Evolutionary conservation across 2,888 invertebrate genomes (phyloP), one percentile per base, ranked within the genome.

Genomic region (Diarsia dahlii): DNA sequence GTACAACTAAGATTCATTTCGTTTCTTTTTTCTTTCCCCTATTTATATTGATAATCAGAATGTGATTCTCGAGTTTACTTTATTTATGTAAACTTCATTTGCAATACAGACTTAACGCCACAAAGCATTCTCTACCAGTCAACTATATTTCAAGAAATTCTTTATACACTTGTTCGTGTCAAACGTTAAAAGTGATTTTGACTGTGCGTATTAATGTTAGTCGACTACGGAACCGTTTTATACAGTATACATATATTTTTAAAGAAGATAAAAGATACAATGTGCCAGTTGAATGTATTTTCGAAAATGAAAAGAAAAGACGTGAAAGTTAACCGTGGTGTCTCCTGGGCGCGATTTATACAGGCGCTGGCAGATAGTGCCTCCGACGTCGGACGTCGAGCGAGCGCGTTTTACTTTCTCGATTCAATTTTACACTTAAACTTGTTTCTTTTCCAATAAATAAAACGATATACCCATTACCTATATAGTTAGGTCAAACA

Each of bases 311-410:
- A 64, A 64, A 58, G 50, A 58, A 64, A 52, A 54, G 46, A 76
- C 28, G 68, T 82, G 58, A 69, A 82, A 76, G 54, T 76, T 65
- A 68, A 69, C n/a, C 28, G 13, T 39, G 28, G 50, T 23, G 82
- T 79, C 79, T 82, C 79, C 20, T 12, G 77, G 76, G 82, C 48
- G 52, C 64, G 46, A 69, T 79, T 76, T 76, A 68, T 54, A 9
- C 58, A 45, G 23, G 13, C 48, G 58, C 52, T 34, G 48, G 66
- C 54, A 46, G 52, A 15, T 58, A 76, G 20, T 50, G 56, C 28
- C 62, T 56, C 62, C 52, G 72, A n/a, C 54, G 54, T 54, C 18
- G 12, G 64, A 15, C n/a, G 12, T 62, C 28, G 28, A 45, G n/a
- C 52, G 48, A 50, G 20, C 68, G 76, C 76, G 68, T 81, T 65